These are phyloP conservation scores for Chionodraco myersi DNA, from an alignment of 2,113 vertebrate genomes.

Conservation along the genomic window DNA sequence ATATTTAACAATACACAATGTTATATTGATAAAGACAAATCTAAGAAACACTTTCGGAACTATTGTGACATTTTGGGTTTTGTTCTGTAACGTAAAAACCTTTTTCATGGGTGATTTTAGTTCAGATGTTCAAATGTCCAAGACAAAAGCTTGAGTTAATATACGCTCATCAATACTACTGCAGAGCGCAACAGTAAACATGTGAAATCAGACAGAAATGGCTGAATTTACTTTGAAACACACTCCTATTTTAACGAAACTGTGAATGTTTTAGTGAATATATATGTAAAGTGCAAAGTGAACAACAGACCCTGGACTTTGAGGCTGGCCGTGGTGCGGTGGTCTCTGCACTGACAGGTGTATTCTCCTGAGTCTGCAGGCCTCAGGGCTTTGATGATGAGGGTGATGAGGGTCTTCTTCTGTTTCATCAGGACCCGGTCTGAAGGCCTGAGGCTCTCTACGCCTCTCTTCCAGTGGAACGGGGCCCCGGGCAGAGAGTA, in stretches of 20 bases:
- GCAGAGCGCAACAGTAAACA: background rate
- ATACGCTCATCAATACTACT: background rate
- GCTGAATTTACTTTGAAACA: background rate
- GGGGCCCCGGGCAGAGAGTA: slow-evolving; percentile 82
- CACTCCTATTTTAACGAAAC: background rate
- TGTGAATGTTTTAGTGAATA: background rate
- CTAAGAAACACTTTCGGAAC: background rate
- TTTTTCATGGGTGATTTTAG: background rate
- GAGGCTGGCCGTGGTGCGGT: slow-evolving; percentile 85
- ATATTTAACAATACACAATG: background rate
- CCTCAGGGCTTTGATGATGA: slow-evolving; percentile 85
- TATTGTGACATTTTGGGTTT: background rate
- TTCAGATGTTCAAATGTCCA: background rate
- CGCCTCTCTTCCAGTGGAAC: slow-evolving; percentile 81
- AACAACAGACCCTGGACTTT: slow-evolving; percentile 85
- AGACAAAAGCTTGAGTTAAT: background rate
- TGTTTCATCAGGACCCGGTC: slow-evolving; percentile 88
- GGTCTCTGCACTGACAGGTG: slow-evolving; percentile 86
- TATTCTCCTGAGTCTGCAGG: slow-evolving; percentile 89
- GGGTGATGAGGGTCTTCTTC: slow-evolving; percentile 81
- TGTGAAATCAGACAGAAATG: background rate
- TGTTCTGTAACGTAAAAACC: background rate
- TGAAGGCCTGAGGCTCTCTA: slow-evolving; percentile 77
- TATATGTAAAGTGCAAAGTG: background rate
- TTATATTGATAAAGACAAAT: background rate